phyloP scores from a whole-genome alignment of 2,888 invertebrate genomes.

The Apamea monoglypha region DNA sequence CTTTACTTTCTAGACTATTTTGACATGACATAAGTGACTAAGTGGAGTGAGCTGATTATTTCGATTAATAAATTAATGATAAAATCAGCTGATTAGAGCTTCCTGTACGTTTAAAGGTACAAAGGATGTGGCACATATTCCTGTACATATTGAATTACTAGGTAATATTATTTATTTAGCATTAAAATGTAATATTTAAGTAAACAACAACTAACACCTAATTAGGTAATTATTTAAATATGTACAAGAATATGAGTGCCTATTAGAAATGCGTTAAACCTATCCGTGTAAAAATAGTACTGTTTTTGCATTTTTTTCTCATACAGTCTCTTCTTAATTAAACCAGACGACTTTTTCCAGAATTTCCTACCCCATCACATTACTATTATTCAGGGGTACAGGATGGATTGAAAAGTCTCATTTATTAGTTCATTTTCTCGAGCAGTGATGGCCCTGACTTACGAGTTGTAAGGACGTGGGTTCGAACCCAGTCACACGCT shows the following conservation, averaged over 20 bases:
- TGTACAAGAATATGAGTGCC: too few relatives aligned
- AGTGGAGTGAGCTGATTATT: neutral
- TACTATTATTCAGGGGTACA: neutral
- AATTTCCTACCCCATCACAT: neutral
- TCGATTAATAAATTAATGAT: slow-evolving; percentile 6
- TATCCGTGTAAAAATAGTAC: neutral
- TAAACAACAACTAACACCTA: too few relatives aligned
- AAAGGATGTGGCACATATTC: neutral
- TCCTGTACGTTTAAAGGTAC: slow-evolving; percentile 11
- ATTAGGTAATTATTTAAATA: too few relatives aligned
- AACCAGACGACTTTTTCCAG: neutral
- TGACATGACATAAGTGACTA: neutral
- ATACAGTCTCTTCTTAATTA: neutral
- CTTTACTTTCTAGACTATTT: neutral
- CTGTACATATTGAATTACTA: neutral
- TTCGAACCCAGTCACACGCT: neutral
- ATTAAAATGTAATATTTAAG: too few relatives aligned
- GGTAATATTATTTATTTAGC: neutral
- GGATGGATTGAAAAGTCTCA: neutral
- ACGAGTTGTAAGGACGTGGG: neutral
- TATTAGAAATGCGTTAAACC: neutral
- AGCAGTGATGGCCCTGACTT: neutral
- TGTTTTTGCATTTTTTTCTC: neutral
- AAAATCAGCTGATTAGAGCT: neutral
- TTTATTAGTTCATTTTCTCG: neutral